Evolutionary conservation across 2,888 invertebrate genomes (phyloP).

Genomic region (Tupiocoris notatus): DNA sequence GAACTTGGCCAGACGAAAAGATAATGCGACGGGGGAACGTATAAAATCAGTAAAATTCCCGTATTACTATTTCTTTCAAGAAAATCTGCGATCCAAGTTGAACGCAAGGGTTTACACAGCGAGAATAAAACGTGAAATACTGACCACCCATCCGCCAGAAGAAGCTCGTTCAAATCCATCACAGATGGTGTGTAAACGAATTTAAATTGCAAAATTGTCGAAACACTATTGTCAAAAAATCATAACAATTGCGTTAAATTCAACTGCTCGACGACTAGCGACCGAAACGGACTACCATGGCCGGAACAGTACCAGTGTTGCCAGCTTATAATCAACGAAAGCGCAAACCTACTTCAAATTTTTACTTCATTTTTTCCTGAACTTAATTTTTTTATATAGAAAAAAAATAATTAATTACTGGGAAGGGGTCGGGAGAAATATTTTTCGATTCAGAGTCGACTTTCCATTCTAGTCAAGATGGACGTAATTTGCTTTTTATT

Average conservation of each 20-base stretch:
- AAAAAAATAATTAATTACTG: too few species aligned
- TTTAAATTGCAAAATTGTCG: not conserved
- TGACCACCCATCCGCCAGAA: conserved; percentile 28
- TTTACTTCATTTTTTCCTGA: too few species aligned
- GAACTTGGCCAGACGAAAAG: too few species aligned
- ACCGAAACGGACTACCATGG: not conserved
- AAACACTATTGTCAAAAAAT: not conserved
- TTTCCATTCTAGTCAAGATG: too few species aligned
- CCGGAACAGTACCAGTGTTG: not conserved
- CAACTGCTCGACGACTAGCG: not conserved
- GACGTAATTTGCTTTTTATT: too few species aligned
- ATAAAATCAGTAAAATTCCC: not conserved
- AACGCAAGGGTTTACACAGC: not conserved
- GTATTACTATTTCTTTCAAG: not conserved
- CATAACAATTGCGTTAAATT: not conserved
- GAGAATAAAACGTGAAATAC: not conserved
- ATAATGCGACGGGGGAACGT: not conserved
- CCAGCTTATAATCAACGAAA: too few species aligned
- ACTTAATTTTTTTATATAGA: too few species aligned
- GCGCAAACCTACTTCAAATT: too few species aligned
- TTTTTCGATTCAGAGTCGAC: too few species aligned
- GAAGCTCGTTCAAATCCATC: conserved; percentile 26
- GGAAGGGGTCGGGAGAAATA: too few species aligned
- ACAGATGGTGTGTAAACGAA: not conserved
- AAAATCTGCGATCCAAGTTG: not conserved